Evolutionary conservation across 2,888 invertebrate genomes (phyloP), one percentile per base, ranked within the genome.

Genomic region (Thelaira solivaga): DNA sequence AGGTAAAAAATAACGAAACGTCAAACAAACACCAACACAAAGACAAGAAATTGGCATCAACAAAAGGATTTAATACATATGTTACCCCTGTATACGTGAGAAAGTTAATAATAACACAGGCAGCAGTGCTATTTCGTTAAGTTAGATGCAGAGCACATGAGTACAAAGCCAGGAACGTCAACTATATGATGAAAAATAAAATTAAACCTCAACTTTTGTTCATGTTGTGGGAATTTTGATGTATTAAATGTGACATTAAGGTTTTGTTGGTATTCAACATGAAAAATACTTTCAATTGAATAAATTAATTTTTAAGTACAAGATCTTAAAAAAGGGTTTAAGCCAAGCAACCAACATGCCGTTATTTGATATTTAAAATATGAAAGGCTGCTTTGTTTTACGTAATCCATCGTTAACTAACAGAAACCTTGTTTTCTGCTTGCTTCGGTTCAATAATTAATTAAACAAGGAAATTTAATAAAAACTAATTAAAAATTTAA

Each of bases 1-100:
- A 45, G 47, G 16, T 29, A 13, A 36, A 22, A 51, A 20, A 51
- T 29, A 68, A 36, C 13, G 2, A 5, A 1, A 1, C 22, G 10
- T n/a, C 36, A 31, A 18, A 67, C 10, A 59, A 8, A 24, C 7
- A 18, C n/a, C 29, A 20, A 45, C 26, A 5, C 6, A 26, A 26
- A 26, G 4, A 4, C 2, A 55, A 45, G 45, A 34, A 65, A 64
- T 36, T 65, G 47, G 64, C 41, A 65, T 61, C 74, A 78, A 65
- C 74, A 74, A 74, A 78, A 74, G 78, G 78, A 78, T 78, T 78
- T 78, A 74, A 71, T 41, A 69, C 78, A 78, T 65, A 78, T 74
- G 74, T 41, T 67, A 71, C 74, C 53, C 29, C 61, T 26, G 16
- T 29, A 67, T 39, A 68, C 67, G 62, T 65, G 67, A 57, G 57